Evolutionary conservation across 2,888 invertebrate species (phyloP).

Genomic region (Deilephila porcellus): DNA sequence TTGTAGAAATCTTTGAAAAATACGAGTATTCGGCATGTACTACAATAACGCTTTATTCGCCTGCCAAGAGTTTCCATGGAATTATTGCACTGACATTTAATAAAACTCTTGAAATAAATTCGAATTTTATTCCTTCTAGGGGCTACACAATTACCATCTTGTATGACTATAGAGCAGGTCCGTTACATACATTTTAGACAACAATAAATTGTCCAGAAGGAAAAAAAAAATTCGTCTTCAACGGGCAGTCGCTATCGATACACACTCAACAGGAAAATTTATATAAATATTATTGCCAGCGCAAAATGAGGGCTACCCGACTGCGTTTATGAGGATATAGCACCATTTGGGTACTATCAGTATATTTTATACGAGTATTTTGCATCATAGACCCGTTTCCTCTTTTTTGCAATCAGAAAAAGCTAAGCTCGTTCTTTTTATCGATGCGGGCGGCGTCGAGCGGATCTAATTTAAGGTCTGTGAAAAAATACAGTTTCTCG

Average conservation of each 20-base stretch:
- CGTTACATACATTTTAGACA: background rate
- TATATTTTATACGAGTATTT: constrained; percentile 23
- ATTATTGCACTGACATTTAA: no score
- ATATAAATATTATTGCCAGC: background rate
- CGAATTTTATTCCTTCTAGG: no score
- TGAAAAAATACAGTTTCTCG: constrained; percentile 45
- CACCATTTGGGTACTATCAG: constrained; percentile 16
- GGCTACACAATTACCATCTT: no score
- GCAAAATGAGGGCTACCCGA: constrained; percentile 11
- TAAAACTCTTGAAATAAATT: no score
- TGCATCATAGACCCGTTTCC: constrained; percentile 28
- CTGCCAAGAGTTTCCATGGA: no score
- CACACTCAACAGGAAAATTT: background rate
- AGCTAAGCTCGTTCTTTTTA: constrained; percentile 51
- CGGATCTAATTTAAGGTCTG: constrained; percentile 50
- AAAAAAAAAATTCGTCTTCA: background rate
- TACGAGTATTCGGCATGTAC: no score
- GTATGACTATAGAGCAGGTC: no score
- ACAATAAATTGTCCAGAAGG: background rate
- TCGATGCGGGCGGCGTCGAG: constrained; percentile 52
- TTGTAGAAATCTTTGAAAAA: no score
- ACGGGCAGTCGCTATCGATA: background rate
- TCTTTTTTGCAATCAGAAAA: constrained; percentile 55
- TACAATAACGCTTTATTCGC: no score
- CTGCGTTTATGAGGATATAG: constrained; percentile 12